Evolutionary conservation across 2,113 vertebrate genomes (phyloP).

Genomic region (Halcyon senegalensis): DNA sequence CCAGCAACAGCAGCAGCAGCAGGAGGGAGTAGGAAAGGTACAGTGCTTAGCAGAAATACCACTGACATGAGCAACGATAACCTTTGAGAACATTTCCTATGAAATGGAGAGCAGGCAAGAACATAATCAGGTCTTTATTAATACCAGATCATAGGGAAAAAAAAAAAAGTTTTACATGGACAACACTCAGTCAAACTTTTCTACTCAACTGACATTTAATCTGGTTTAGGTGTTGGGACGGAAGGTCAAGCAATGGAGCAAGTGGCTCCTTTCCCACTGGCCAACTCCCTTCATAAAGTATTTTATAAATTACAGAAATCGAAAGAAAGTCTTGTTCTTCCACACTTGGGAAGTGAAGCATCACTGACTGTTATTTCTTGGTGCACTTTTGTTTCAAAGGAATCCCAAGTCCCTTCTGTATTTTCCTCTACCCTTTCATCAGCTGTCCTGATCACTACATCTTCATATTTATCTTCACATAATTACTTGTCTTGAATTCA

Average conservation of each 20-base stretch:
- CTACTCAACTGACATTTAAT: not conserved
- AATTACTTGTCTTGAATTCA: not conserved
- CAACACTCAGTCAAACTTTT: not conserved
- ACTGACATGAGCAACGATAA: not conserved
- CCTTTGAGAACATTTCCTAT: not conserved
- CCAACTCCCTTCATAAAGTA: not conserved
- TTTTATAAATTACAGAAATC: not conserved
- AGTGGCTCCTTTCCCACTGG: not conserved
- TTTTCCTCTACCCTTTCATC: not conserved
- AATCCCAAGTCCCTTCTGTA: not conserved
- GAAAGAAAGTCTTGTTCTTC: not conserved
- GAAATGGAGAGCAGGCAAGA: not conserved
- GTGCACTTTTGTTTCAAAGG: not conserved
- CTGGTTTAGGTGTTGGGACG: not conserved
- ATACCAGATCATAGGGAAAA: not conserved
- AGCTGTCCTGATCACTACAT: not conserved
- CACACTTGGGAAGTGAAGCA: not conserved
- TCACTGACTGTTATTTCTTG: not conserved
- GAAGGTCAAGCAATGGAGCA: not conserved
- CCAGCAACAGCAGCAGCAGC: not conserved
- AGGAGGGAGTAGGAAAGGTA: not conserved
- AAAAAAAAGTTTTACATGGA: accelerated
- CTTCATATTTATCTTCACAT: not conserved
- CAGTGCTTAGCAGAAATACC: not conserved
- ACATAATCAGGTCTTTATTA: not conserved